Evolutionary conservation across 2,888 invertebrate genomes (phyloP), one percentile per base, ranked within the genome.

Genomic region (Norana najaformis): DNA sequence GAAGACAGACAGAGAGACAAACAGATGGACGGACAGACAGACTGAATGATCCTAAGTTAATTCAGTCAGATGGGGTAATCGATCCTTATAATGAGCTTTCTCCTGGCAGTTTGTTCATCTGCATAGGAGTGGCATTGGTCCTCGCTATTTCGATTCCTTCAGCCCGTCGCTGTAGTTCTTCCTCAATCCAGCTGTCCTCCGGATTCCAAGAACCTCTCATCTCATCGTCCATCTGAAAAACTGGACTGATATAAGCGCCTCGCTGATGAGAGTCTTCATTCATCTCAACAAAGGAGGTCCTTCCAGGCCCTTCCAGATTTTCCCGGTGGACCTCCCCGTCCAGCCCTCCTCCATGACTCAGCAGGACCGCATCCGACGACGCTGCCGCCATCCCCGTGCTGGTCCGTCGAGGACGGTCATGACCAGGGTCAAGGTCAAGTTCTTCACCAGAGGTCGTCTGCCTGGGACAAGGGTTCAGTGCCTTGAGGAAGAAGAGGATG

Each of bases 401-500:
- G 69, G 3, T 69, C 69, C 69, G 5, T 69, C n/a, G 85, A 85
- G 85, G 85, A 85, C 36, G 85, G 37, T 35, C 36, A 0, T 35
- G 85, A 36, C 36, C 36, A 36, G 35, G 85, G 85, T 85, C 85
- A 37, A 85, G 85, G 85, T 85, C 85, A 18, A 13, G 37, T 16
- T 85, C 37, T 36, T 36, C n/a, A 18, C 20, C 35, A 23, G 85
- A 85, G 85, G 85, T 85, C 85, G 35, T 23, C 85, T 85, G 6
- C 20, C 36, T 36, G 85, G 20, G 36, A 16, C 85, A 85, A 6
- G 85, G 85, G 11, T 35, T 35, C 35, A 85, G 36, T 23, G 34
- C 85, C 20, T 36, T 38, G 38, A 69, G 69, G 47, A 90, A 39
- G 69, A 89, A 47, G 41, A 88, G 82, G 30, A 89, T 23, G 88